These are phyloP conservation scores for Linepithema humile DNA, from an alignment of 1,140 invertebrate species.

Conservation along the genomic window DNA sequence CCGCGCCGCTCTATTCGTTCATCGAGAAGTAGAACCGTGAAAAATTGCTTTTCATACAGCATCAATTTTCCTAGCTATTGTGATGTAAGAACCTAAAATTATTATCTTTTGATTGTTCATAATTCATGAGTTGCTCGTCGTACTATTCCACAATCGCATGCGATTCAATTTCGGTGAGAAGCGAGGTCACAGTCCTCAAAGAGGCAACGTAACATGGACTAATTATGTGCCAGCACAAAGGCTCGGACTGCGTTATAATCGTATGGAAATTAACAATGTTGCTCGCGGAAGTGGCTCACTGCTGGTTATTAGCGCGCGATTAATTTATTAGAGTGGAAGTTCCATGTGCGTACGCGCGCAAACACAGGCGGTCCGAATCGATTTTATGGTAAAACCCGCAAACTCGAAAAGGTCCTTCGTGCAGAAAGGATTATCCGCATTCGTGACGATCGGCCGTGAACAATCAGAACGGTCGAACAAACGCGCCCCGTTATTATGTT, in stretches of 20 bases:
- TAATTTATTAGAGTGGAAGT: slow-evolving; percentile 64
- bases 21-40: background rate
- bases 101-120: background rate
- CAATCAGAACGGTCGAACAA: slow-evolving; percentile 34
- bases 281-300: slow-evolving; percentile 44
- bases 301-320: slow-evolving; percentile 61
- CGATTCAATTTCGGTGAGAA: slow-evolving; percentile 37
- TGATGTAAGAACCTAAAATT: background rate
- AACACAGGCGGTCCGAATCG: slow-evolving; percentile 22
- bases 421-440: slow-evolving; percentile 58
- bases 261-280: slow-evolving; percentile 69
- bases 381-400: slow-evolving; percentile 24
- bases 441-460: slow-evolving; percentile 39
- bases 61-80: too few species aligned
- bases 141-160: slow-evolving; percentile 9
- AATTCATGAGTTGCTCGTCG: background rate
- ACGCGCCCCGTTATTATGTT: slow-evolving; percentile 32
- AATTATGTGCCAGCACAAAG: slow-evolving; percentile 63
- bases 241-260: slow-evolving; percentile 49
- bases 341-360: background rate
- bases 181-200: slow-evolving; percentile 41
- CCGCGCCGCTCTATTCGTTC: background rate
- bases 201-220: slow-evolving; percentile 45
- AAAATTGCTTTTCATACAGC: too few species aligned
- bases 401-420: slow-evolving; percentile 38